Percentiles rank a stretch among this genome's conserved stretches.
phyloP scores from a whole-genome alignment of 2,888 invertebrate species.

The Melanchra persicariae region DNA sequence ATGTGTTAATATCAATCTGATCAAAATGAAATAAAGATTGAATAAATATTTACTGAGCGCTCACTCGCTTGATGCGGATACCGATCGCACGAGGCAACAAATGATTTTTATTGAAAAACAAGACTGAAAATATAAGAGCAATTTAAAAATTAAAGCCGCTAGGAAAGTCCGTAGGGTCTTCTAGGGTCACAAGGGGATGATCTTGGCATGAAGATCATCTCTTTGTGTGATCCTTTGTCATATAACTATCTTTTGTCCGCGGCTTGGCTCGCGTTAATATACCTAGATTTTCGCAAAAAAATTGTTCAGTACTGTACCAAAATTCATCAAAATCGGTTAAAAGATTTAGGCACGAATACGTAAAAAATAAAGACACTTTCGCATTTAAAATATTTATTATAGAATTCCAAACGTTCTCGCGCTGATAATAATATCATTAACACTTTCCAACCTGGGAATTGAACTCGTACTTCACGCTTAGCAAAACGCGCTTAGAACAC shows the following conservation, averaged over 20 bases:
- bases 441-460: neutral
- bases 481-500: neutral
- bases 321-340: too few relatives aligned
- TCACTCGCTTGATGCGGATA: conserved; percentile 13
- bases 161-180: too few relatives aligned
- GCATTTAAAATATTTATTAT: too few relatives aligned
- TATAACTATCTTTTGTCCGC: too few relatives aligned
- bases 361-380: too few relatives aligned
- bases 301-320: too few relatives aligned
- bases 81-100: conserved; percentile 7
- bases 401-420: neutral
- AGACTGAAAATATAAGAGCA: neutral
- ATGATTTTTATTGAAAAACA: neutral
- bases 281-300: too few relatives aligned
- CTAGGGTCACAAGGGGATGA: too few relatives aligned
- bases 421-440: neutral
- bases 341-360: too few relatives aligned
- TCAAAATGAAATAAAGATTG: conserved; percentile 36
- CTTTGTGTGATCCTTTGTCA: too few relatives aligned
- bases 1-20: conserved; percentile 10
- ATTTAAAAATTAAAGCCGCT: neutral
- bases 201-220: too few relatives aligned
- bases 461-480: conserved; percentile 1
- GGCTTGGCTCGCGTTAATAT: too few relatives aligned
- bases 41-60: conserved; percentile 31